These are phyloP conservation scores for Drosophila silvestris DNA, from an alignment of 2,888 invertebrate genomes.

Conservation along the genomic window DNA sequence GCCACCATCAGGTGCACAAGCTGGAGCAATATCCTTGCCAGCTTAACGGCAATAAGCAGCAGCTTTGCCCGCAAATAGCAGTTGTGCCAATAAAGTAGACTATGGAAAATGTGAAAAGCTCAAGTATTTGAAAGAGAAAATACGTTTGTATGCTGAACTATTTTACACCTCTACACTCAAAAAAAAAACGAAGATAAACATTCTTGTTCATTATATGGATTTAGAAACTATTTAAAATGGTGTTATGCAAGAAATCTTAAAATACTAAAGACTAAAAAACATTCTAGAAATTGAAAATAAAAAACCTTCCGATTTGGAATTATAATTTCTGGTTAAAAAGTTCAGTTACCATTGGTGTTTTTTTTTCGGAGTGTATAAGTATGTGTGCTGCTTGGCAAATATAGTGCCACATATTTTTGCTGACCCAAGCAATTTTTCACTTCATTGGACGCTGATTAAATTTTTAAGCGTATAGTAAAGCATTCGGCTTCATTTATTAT, in stretches of 20 bases:
- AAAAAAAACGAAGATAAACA: neutral
- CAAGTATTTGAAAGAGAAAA: conserved; percentile 21
- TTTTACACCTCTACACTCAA: conserved; percentile 13
- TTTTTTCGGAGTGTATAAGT: neutral
- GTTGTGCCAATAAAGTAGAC: conserved; percentile 38
- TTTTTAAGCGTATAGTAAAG: conserved; percentile 35
- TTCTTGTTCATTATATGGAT: neutral
- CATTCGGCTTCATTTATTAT: neutral
- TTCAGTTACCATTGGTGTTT: neutral
- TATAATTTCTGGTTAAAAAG: neutral
- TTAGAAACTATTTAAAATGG: neutral
- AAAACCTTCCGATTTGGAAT: neutral
- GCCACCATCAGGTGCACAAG: conserved; percentile 18
- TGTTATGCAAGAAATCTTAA: neutral
- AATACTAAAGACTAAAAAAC: neutral
- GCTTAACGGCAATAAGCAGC: conserved; percentile 57
- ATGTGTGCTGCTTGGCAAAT: neutral
- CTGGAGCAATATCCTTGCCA: conserved; percentile 28
- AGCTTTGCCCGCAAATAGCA: conserved; percentile 42
- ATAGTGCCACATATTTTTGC: conserved; percentile 4
- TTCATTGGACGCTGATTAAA: conserved; percentile 43
- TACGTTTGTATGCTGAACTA: conserved; percentile 7
- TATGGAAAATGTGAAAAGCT: conserved; percentile 18
- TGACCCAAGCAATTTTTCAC: conserved; percentile 36
- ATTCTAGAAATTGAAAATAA: accelerated